Evolutionary conservation across 1,140 invertebrate species (phyloP).

Genomic region (Pantala flavescens): DNA sequence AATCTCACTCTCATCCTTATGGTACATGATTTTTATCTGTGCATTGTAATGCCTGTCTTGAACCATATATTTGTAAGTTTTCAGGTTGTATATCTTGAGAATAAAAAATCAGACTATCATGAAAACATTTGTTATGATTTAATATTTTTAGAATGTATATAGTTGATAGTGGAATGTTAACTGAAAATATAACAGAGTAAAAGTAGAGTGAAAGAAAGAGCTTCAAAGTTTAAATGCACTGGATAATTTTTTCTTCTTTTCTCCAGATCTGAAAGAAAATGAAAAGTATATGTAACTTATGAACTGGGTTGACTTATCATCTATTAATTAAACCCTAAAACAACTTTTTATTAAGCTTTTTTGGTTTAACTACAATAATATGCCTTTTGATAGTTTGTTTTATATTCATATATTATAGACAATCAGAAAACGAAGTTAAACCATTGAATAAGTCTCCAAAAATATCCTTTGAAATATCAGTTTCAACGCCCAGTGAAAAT

Average conservation of each 20-base stretch:
- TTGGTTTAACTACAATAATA: no score
- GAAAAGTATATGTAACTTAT: no score
- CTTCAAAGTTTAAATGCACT: not conserved
- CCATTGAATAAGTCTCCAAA: no score
- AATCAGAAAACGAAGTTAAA: no score
- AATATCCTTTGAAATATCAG: no score
- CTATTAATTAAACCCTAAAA: no score
- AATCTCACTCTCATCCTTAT: not conserved
- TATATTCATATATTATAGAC: no score
- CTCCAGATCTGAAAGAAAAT: not conserved
- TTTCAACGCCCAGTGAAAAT: no score
- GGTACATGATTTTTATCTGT: slow-evolving; percentile 10
- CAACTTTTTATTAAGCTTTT: no score
- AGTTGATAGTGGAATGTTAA: not conserved
- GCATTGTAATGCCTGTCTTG: slow-evolving; percentile 8
- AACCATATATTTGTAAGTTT: slow-evolving; percentile 5
- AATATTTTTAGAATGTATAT: not conserved
- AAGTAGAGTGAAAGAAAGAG: not conserved
- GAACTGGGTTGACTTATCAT: no score
- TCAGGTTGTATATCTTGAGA: slow-evolving; percentile 9
- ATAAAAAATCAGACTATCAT: slow-evolving; percentile 8
- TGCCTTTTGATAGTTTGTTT: no score
- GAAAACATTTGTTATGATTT: not conserved
- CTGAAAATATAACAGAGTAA: not conserved
- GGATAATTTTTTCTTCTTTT: not conserved